Evolutionary conservation across 37 sponge, comb jelly and placozoan genomes (phyloP).

Genomic region (Tethya wilhelma): DNA sequence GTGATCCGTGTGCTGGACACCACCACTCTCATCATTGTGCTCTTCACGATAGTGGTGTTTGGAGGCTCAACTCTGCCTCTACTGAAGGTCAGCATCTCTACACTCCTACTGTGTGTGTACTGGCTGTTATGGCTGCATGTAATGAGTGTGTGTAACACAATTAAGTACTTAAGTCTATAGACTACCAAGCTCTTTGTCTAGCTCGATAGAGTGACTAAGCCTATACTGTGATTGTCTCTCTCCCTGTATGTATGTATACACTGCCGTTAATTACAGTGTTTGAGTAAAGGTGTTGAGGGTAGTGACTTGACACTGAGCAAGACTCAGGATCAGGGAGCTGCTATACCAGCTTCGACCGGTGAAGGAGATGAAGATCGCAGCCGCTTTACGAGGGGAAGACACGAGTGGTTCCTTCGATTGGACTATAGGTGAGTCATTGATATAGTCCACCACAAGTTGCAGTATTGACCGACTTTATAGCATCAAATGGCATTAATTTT

Average conservation of each 20-base stretch:
- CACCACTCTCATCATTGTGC: conserved; percentile 91
- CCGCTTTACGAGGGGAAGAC: neutral
- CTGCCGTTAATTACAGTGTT: too few species aligned
- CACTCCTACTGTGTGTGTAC: too few species aligned
- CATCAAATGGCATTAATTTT: neutral
- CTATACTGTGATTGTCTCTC: too few species aligned
- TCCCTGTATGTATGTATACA: neutral
- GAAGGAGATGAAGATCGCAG: neutral
- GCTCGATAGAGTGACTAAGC: too few species aligned
- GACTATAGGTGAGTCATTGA: conserved; percentile 47
- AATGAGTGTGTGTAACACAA: too few species aligned
- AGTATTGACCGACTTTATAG: neutral
- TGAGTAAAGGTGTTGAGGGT: conserved; percentile 48
- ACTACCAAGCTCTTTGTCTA: too few species aligned
- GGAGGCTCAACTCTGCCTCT: conserved; percentile 89
- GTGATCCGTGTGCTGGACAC: conserved; percentile 59
- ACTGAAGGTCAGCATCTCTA: too few species aligned
- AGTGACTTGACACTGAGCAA: conserved; percentile 77
- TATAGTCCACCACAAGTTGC: neutral
- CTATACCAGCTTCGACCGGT: neutral
- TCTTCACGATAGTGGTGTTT: conserved; percentile 87
- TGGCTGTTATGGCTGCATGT: too few species aligned
- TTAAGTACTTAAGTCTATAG: too few species aligned
- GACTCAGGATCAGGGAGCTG: conserved; percentile 74
- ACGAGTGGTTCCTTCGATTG: conserved; percentile 56